Percentiles rank a stretch among this genome's conserved stretches.
phyloP scores from a whole-genome alignment of 2,113 vertebrate genomes.

The Cyphomyrus discorhynchus region DNA sequence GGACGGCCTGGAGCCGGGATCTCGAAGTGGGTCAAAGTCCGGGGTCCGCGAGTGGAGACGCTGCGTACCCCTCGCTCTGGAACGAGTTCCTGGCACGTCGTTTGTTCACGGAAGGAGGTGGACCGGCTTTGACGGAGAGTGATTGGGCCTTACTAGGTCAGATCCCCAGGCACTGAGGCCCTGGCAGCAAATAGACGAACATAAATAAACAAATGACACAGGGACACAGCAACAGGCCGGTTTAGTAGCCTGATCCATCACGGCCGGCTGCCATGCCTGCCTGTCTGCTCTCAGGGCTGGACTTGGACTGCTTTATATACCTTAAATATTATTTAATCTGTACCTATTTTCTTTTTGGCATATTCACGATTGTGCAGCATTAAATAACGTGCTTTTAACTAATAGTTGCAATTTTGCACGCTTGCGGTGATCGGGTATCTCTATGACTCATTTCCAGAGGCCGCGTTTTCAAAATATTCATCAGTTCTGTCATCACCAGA shows the following conservation, averaged over 20 bases:
- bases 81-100: background rate
- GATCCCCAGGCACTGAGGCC: background rate
- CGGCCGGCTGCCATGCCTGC: background rate
- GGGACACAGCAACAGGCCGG: background rate
- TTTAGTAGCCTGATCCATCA: background rate
- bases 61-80: background rate
- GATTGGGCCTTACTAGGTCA: slow-evolving; percentile 19
- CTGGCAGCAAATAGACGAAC: slow-evolving; percentile 13
- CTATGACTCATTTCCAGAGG: background rate
- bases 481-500: background rate
- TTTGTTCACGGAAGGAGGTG: background rate
- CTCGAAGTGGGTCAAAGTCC: background rate
- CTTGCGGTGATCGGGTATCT: background rate
- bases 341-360: background rate
- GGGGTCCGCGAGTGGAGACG: background rate
- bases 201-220: slow-evolving; percentile 13
- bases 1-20: no score
- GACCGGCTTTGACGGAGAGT: slow-evolving; percentile 9
- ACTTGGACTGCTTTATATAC: background rate
- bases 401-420: background rate
- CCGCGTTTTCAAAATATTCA: background rate
- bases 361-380: background rate
- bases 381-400: background rate
- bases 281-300: background rate
- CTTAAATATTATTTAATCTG: background rate